Evolutionary conservation across 2,797 vertebrate genomes (phyloP), one percentile per base, ranked within the genome.

Genomic region (Meriones psammophilus): DNA sequence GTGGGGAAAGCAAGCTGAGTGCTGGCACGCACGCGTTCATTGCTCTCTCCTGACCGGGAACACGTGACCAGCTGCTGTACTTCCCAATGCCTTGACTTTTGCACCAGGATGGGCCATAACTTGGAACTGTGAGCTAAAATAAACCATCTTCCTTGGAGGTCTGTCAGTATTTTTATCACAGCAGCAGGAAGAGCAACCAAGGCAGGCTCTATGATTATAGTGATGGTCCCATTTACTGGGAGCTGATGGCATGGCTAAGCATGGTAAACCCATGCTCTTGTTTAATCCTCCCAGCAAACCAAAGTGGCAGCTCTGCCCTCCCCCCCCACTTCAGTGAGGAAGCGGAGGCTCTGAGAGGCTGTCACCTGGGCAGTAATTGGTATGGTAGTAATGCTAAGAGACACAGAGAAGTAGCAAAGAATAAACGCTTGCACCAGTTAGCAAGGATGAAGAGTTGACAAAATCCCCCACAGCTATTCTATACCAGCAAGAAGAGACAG

Each of bases 151-250:
- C 69, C 50, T 50, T 58, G 28, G 20, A 15, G 68, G 14, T 18
- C 9, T 87, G 22, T n/a, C 66, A 71, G 68, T 18, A 30, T 73
- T 73, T 85, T 39, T 17, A 36, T 71, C 85, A 58, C 50, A 87
- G 33, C 46, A 17, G 28, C n/a, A 87, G 50, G 85, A 58, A 58
- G 58, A 56, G 66, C 33, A 73, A 28, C 50, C 4, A 33, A 42
- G 69, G 50, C 22, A 18, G 54, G 39, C 54, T n/a, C 26, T 66
- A 3, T 33, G 30, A 22, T 42, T 1, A 13, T 4, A 5, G 36
- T 0, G 0, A 50, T 8, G 9, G 68, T 24, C 1, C 22, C 2
- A 0, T 26, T 64, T 26, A 8, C 0, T 1, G 50, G n/a, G 73
- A 64, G 39, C 13, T 3, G 46, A 33, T 4, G 39, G 17, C 1